A percentile compares a stretch with the other conserved stretches of the same genome.
These are phyloP conservation scores for Percopsis omiscomaycus DNA, from an alignment of 2,797 vertebrate species.

Conservation along the genomic window DNA sequence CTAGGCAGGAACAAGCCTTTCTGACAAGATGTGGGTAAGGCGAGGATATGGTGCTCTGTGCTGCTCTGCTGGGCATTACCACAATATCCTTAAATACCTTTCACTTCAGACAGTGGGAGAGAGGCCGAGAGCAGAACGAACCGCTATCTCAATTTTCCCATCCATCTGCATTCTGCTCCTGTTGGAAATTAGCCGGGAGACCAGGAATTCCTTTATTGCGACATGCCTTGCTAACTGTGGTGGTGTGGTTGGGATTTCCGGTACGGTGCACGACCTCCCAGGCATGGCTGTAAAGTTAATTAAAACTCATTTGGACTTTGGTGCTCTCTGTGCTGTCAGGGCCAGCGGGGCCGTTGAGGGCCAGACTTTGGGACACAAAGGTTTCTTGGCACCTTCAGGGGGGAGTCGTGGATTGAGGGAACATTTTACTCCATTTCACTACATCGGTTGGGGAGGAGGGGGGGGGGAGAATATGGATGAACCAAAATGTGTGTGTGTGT, in stretches of 20 bases:
- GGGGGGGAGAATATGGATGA: slow-evolving; percentile 35
- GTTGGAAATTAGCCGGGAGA: slow-evolving; percentile 67
- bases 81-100: slow-evolving; percentile 29
- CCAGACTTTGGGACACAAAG: slow-evolving; percentile 66
- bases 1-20: slow-evolving; percentile 53
- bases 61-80: slow-evolving; percentile 33
- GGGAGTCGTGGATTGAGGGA: slow-evolving; percentile 16
- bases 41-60: slow-evolving; percentile 36
- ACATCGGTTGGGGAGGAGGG: slow-evolving; percentile 30
- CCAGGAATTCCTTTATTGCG: slow-evolving; percentile 65
- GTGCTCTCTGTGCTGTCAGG: slow-evolving; percentile 63
- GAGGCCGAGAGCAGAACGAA: slow-evolving; percentile 26
- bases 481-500: slow-evolving; percentile 23
- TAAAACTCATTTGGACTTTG: slow-evolving; percentile 74
- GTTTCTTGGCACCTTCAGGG: slow-evolving; percentile 60
- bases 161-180: slow-evolving; percentile 46
- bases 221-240: slow-evolving; percentile 64
- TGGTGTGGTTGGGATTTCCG: slow-evolving; percentile 68
- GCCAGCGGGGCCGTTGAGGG: slow-evolving; percentile 49
- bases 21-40: slow-evolving; percentile 52
- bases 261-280: slow-evolving; percentile 66
- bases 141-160: slow-evolving; percentile 3
- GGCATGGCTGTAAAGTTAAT: slow-evolving; percentile 77
- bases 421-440: slow-evolving; percentile 32
- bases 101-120: slow-evolving; percentile 27